Evolutionary conservation across 2,888 invertebrate species (phyloP).

Genomic region (Gortyna flavago): DNA sequence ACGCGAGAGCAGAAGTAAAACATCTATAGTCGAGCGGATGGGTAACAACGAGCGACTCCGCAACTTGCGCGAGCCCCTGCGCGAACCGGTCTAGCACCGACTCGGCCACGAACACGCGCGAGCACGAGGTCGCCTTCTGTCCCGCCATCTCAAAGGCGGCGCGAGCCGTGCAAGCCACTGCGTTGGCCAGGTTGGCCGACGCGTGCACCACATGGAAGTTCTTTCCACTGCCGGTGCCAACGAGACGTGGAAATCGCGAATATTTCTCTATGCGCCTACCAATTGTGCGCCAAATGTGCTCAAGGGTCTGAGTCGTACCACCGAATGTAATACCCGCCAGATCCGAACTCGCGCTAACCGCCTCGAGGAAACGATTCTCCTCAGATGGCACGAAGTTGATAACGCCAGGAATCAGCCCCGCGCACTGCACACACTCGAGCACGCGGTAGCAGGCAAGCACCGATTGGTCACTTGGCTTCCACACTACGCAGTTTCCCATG

Average conservation of each 20-base stretch:
- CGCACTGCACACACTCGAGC: conserved; percentile 96
- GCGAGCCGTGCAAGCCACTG: conserved; percentile 94
- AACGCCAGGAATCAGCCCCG: conserved; percentile 97
- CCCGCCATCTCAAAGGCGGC: conserved; percentile 97
- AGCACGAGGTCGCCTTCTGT: conserved; percentile 99
- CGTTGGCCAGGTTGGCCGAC: conserved; percentile 93
- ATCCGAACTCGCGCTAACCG: conserved; percentile 93
- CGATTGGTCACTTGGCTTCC: conserved; percentile 98
- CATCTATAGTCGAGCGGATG: conserved; percentile 93
- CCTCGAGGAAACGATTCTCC: conserved; percentile 96
- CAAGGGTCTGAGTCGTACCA: conserved; percentile 97
- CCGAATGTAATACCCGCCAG: conserved; percentile 98
- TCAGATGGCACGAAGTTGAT: conserved; percentile 97
- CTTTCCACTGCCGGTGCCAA: conserved; percentile 98
- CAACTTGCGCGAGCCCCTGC: conserved; percentile 83
- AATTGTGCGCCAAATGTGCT: conserved; percentile 95
- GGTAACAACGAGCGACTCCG: conserved; percentile 93
- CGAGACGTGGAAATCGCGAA: conserved; percentile 95
- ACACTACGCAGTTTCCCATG: conserved; percentile 96
- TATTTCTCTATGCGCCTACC: conserved; percentile 94
- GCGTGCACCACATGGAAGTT: conserved; percentile 98
- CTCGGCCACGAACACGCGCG: conserved; percentile 96
- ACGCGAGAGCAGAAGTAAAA: conserved; percentile 97
- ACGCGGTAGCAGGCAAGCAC: conserved; percentile 96
- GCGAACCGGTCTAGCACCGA: conserved; percentile 92